These are phyloP conservation scores for Menidia menidia DNA, from an alignment of 2,797 vertebrate genomes.

Conservation along the genomic window DNA sequence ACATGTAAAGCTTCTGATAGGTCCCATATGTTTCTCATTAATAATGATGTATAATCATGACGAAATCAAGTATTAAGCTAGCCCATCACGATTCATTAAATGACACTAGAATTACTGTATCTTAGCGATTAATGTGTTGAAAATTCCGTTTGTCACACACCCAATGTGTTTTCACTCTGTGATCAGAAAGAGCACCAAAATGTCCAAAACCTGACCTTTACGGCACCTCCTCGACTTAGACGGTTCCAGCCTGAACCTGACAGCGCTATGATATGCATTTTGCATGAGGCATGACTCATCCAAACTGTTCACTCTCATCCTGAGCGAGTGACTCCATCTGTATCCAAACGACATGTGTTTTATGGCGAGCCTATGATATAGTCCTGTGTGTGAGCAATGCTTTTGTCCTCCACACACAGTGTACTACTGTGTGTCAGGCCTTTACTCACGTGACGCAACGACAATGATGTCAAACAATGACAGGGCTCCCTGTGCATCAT, in stretches of 20 bases:
- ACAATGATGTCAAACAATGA: conserved; percentile 78
- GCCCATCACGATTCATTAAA: conserved; percentile 21
- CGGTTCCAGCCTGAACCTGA: conserved; percentile 19
- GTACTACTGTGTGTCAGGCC: conserved; percentile 67
- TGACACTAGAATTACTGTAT: conserved; percentile 3
- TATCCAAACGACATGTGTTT: conserved; percentile 56
- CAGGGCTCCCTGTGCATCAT: conserved; percentile 61
- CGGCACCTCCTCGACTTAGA: conserved; percentile 16
- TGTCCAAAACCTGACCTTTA: conserved; percentile 49
- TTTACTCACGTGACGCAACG: conserved; percentile 63
- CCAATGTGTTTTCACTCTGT: conserved; percentile 17
- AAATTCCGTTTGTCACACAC: conserved; percentile 16
- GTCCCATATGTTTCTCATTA: background rate
- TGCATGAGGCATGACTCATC: conserved; percentile 57
- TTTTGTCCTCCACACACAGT: conserved; percentile 67
- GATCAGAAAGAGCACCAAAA: conserved; percentile 42
- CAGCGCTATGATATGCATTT: conserved; percentile 32
- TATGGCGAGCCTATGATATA: conserved; percentile 62
- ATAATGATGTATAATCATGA: conserved; percentile 2
- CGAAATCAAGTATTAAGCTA: conserved; percentile 7
- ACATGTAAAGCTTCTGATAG: background rate
- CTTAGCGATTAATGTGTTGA: background rate
- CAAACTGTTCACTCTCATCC: conserved; percentile 50
- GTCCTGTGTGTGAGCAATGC: conserved; percentile 68
- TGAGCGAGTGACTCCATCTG: conserved; percentile 49